Percentiles rank a stretch among this genome's conserved stretches.
Evolutionary conservation across 2,113 vertebrate genomes (phyloP).

Genomic region (Hydrochoerus hydrochaeris): DNA sequence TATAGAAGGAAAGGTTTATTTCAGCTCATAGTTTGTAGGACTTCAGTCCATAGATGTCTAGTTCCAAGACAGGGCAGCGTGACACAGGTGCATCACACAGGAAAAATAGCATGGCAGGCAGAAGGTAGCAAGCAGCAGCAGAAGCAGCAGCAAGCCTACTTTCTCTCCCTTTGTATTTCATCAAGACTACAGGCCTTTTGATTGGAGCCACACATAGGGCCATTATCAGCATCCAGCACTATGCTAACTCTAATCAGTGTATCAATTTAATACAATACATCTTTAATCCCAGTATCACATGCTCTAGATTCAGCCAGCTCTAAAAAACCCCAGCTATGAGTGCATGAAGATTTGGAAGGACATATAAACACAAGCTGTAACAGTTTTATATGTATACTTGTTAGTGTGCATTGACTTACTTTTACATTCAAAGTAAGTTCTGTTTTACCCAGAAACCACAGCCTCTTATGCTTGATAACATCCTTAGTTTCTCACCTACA

Average conservation of each 20-base stretch:
- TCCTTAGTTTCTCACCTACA: background rate
- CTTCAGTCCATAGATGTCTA: background rate
- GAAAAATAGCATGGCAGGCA: background rate
- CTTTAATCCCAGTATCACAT: background rate
- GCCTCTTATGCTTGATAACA: background rate
- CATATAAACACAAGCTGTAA: background rate
- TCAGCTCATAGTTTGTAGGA: background rate
- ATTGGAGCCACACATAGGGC: background rate
- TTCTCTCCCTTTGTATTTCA: background rate
- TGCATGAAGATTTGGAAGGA: background rate
- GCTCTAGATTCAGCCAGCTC: background rate
- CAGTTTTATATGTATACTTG: background rate
- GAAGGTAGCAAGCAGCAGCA: background rate
- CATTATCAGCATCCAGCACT: background rate
- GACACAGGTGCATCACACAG: background rate
- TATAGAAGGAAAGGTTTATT: background rate
- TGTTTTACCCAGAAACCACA: background rate
- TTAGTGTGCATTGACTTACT: background rate
- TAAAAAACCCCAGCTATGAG: background rate
- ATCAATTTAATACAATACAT: background rate
- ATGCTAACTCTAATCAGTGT: background rate
- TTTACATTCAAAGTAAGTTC: background rate
- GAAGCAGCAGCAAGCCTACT: background rate
- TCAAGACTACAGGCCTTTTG: background rate
- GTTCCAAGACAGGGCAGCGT: background rate